A percentile compares a stretch with the other conserved stretches of the same genome.
These are phyloP conservation scores for Cryptus armator DNA, from an alignment of 2,888 invertebrate species.

Conservation along the genomic window DNA sequence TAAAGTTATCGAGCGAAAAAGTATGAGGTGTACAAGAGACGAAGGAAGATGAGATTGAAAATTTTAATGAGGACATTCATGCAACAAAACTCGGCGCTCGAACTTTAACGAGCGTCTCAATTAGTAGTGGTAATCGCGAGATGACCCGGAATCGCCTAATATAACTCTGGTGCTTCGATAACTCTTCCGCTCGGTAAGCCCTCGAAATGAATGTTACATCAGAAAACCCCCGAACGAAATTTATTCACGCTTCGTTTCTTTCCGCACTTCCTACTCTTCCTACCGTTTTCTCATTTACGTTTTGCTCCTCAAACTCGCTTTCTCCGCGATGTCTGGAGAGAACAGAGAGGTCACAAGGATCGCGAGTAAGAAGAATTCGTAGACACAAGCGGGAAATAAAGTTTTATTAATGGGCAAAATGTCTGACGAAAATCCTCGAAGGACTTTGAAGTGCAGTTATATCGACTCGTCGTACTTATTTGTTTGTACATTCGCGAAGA, in stretches of 20 bases:
- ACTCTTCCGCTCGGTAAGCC: not conserved
- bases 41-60: constrained; percentile 19
- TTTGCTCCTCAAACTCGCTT: not conserved
- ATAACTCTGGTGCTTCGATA: not conserved
- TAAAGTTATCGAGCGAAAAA: not conserved
- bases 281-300: not conserved
- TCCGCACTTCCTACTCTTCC: constrained; percentile 1
- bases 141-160: constrained; percentile 66
- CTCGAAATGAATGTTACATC: constrained; percentile 15
- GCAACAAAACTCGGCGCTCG: constrained; percentile 21
- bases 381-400: not conserved
- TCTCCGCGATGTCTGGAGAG: not conserved
- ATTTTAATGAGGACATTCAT: constrained; percentile 44
- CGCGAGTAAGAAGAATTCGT: constrained; percentile 8
- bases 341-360: not conserved
- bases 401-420: constrained; percentile 13
- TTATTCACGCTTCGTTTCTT: constrained; percentile 22
- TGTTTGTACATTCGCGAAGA: not conserved
- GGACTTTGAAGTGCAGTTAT: constrained; percentile 9
- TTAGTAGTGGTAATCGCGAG: constrained; percentile 69
- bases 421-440: not conserved
- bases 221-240: constrained; percentile 3
- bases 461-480: not conserved
- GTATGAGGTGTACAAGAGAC: not conserved
- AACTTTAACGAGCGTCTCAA: constrained; percentile 72